Evolutionary conservation across 2,113 vertebrate genomes (phyloP), one percentile per base, ranked within the genome.

Genomic region (Nasalis larvatus): DNA sequence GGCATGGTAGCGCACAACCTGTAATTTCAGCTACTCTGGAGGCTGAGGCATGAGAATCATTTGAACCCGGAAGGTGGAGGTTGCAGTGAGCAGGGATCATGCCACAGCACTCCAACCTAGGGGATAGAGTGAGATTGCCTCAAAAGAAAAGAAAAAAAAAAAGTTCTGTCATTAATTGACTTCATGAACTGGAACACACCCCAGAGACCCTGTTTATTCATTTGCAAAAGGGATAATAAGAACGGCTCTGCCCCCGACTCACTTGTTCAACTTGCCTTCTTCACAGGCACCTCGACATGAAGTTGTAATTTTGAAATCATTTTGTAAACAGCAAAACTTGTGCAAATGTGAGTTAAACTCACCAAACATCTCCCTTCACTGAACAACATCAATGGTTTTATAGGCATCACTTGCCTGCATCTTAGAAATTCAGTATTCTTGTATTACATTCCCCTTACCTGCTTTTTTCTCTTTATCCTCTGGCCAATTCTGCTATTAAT

Each of bases 241-340:
- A 13, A 27, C 56, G 18, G 27, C 17, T 18, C 27, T 4, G 0
- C 54, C 40, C 20, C 16, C 20, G 0, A 27, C 58, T 60, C 58
- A 11, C 4, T 60, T 60, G 25, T 20, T 20, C 21, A 30, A 0
- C 60, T 1, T 3, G 21, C 8, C 1, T 21, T 35, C 54, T 13
- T 68, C 81, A 23, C 10, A 56, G 74, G 32, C 42, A 52, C 82
- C 23, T 73, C 23, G 4, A 12, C n/a, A 1, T 3, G 21, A 84
- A 56, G 49, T 23, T 42, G 32, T 14, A 56, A 80, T 88, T 96
- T 96, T 73, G 68, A 93, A 96, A 93, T 93, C 63, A 25, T 85
- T 96, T 81, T 56, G 32, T 86, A 94, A 96, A 83, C 35, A 92
- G 60, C 56, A 60, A 89, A 95, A 20, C 84, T 56, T 78, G 10